These are phyloP conservation scores for Drosophila quinaria DNA, from an alignment of 2,888 invertebrate genomes.

Conservation along the genomic window DNA sequence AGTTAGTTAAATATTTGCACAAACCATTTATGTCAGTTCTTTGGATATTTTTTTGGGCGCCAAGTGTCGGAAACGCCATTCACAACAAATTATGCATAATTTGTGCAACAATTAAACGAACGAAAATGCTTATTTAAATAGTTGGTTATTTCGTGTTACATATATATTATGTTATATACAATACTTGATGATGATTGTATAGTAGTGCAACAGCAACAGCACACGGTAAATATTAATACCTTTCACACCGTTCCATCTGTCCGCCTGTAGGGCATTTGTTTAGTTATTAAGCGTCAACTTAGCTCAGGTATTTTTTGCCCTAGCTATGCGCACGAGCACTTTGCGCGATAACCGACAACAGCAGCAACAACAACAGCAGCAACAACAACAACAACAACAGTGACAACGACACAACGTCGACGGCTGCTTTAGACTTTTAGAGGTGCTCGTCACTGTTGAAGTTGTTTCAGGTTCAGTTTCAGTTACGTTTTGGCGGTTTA, in stretches of 20 bases:
- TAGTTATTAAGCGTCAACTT: slow-evolving; percentile 71
- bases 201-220: slow-evolving; percentile 3
- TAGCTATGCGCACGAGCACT: slow-evolving; percentile 73
- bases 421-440: slow-evolving; percentile 57
- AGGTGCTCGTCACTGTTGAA: slow-evolving; percentile 60
- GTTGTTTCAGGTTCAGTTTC: slow-evolving; percentile 77
- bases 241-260: slow-evolving; percentile 35
- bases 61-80: slow-evolving; percentile 67
- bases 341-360: slow-evolving; percentile 67
- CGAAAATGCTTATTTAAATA: slow-evolving; percentile 39
- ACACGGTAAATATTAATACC: slow-evolving; percentile 17
- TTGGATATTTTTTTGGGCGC: slow-evolving; percentile 18
- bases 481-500: slow-evolving; percentile 81
- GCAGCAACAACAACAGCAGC: slow-evolving; percentile 16
- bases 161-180: background rate
- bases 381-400: slow-evolving; percentile 4
- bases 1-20: slow-evolving; percentile 35
- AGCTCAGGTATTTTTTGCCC: slow-evolving; percentile 61
- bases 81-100: slow-evolving; percentile 65
- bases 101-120: slow-evolving; percentile 69
- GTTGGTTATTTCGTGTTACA: slow-evolving; percentile 12
- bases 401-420: slow-evolving; percentile 26
- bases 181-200: slow-evolving; percentile 14
- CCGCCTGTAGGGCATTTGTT: slow-evolving; percentile 62
- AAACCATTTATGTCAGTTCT: slow-evolving; percentile 40